These are phyloP conservation scores for Agonopterix alstromeriana DNA, from an alignment of 2,888 invertebrate genomes.

Conservation along the genomic window DNA sequence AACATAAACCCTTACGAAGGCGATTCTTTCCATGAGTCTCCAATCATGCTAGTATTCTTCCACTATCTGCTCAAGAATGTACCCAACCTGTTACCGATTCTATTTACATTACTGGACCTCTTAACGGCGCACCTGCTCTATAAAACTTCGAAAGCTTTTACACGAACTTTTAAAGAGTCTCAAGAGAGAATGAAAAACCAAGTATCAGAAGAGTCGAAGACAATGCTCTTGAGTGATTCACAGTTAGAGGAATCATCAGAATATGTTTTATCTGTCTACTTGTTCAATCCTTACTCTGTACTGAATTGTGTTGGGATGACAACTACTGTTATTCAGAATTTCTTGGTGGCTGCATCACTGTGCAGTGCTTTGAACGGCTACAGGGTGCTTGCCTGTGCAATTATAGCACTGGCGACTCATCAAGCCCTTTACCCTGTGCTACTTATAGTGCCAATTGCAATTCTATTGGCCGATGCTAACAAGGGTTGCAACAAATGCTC, in stretches of 20 bases:
- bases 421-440: conserved; percentile 90
- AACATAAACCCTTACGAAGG: conserved; percentile 92
- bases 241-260: conserved; percentile 79
- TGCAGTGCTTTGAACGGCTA: conserved; percentile 82
- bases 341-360: conserved; percentile 85
- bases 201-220: conserved; percentile 77
- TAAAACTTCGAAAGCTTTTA: conserved; percentile 82
- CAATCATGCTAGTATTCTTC: conserved; percentile 82
- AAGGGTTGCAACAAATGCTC: conserved; percentile 66
- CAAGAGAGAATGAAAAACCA: conserved; percentile 68
- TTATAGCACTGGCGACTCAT: conserved; percentile 86
- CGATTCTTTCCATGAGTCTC: conserved; percentile 95
- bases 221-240: conserved; percentile 69
- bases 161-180: conserved; percentile 69
- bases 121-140: conserved; percentile 85
- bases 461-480: conserved; percentile 79
- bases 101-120: conserved; percentile 87
- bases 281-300: conserved; percentile 93
- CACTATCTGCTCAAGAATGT: conserved; percentile 76
- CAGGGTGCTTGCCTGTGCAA: conserved; percentile 78
- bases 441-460: conserved; percentile 87
- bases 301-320: conserved; percentile 92
- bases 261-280: conserved; percentile 86
- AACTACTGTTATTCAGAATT: conserved; percentile 92
- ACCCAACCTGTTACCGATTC: conserved; percentile 70